phyloP scores from a whole-genome alignment of 2,888 invertebrate genomes.

The Lepas anatifera region DNA sequence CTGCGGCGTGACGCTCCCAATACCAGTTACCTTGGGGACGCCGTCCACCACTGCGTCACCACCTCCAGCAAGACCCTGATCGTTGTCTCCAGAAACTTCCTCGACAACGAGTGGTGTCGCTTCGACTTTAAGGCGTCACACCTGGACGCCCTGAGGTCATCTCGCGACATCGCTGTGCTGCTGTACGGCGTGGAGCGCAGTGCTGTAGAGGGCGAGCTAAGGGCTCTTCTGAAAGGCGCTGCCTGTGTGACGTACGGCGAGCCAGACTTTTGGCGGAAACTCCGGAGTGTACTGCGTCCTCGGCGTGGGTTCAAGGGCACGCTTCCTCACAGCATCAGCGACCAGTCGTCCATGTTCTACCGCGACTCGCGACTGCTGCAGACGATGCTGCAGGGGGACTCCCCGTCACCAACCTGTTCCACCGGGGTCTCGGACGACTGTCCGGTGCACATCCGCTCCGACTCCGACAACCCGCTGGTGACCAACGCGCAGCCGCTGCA shows the following conservation, averaged over 20 bases:
- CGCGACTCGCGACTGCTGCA: not conserved
- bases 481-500: constrained; percentile 1
- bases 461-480: constrained; percentile 1
- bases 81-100: constrained; percentile 75
- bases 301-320: not conserved
- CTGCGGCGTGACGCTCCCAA: constrained; percentile 85
- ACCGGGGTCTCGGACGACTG: constrained; percentile 1
- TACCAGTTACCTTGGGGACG: constrained; percentile 77
- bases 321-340: constrained; percentile 4
- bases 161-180: constrained; percentile 55
- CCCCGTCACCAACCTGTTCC: constrained; percentile 5
- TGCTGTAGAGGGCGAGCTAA: constrained; percentile 62
- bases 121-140: constrained; percentile 80
- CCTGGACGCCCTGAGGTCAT: constrained; percentile 64
- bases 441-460: not conserved
- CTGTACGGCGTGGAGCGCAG: constrained; percentile 64
- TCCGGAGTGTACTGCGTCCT: constrained; percentile 72
- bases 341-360: not conserved
- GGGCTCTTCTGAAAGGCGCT: constrained; percentile 71
- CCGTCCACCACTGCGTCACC: constrained; percentile 52
- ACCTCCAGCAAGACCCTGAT: constrained; percentile 71
- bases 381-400: constrained; percentile 7
- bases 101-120: constrained; percentile 76
- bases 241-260: constrained; percentile 76
- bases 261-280: constrained; percentile 84